Evolutionary conservation across 2,113 vertebrate genomes (phyloP).

Genomic region (Fregata magnificens): DNA sequence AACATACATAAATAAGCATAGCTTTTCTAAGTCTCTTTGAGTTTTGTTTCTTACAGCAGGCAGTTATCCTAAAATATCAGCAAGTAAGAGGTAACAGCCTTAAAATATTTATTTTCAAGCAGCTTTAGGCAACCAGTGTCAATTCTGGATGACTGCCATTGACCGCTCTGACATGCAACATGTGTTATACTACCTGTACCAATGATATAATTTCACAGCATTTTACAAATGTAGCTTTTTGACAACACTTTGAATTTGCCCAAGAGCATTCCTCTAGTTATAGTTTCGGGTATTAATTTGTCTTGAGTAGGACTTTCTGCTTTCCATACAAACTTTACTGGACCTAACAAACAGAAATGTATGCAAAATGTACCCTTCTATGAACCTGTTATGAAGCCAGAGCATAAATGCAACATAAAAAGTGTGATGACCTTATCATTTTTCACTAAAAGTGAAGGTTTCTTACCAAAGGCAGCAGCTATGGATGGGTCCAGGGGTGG

Average conservation of each 20-base stretch:
- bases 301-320: not conserved
- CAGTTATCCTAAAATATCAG: not conserved
- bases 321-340: not conserved
- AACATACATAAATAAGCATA: not conserved
- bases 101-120: not conserved
- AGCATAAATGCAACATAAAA: not conserved
- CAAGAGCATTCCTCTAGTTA: not conserved
- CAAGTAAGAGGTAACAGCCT: not conserved
- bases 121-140: not conserved
- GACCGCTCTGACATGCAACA: not conserved
- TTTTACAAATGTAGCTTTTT: not conserved
- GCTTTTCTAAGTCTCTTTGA: not conserved
- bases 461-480: slow-evolving; percentile 77
- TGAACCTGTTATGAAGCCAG: not conserved
- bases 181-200: not conserved
- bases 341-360: not conserved
- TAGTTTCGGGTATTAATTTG: not conserved
- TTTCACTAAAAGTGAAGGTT: not conserved
- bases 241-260: not conserved
- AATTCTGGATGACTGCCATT: not conserved
- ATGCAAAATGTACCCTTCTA: not conserved
- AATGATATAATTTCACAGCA: not conserved
- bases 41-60: not conserved
- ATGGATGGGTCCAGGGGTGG: slow-evolving; percentile 60
- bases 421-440: not conserved